Conservation (phyloP, 2,113 vertebrate genomes). For the Ceuthmochares aereus region DNA sequence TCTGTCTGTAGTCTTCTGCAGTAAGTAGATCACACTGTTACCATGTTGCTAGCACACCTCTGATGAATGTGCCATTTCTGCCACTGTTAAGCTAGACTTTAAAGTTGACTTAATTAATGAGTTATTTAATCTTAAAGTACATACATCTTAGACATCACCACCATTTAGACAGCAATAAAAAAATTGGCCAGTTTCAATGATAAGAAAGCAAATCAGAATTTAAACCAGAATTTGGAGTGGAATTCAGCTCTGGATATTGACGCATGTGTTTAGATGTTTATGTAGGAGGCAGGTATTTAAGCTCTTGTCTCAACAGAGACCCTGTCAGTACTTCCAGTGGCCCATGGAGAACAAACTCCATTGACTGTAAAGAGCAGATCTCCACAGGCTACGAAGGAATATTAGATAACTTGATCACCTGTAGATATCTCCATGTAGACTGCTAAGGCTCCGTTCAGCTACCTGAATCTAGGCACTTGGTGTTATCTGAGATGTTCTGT, state of each 20-base stretch:
- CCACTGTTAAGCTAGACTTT: background rate
- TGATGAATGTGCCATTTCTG: background rate
- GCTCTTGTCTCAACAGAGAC: background rate
- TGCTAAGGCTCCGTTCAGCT: background rate
- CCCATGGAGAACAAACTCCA: background rate
- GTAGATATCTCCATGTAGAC: background rate
- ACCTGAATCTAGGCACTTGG: background rate
- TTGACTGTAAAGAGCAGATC: background rate
- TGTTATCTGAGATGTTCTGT: background rate
- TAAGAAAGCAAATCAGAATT: background rate
- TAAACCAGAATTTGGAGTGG: background rate
- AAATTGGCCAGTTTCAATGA: fast-evolving
- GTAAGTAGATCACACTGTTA: background rate
- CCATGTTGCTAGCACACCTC: background rate
- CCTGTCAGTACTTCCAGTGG: background rate
- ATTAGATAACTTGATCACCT: background rate
- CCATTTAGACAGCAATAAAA: background rate
- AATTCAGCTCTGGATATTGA: background rate
- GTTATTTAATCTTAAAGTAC: background rate
- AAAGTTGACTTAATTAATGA: background rate
- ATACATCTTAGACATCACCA: background rate
- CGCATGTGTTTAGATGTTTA: background rate
- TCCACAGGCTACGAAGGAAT: background rate
- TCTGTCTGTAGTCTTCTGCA: background rate
- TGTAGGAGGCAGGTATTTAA: background rate